Base-by-base conservation (phyloP, 2,113 vertebrate species). In the Hippocampus zosterae region DNA sequence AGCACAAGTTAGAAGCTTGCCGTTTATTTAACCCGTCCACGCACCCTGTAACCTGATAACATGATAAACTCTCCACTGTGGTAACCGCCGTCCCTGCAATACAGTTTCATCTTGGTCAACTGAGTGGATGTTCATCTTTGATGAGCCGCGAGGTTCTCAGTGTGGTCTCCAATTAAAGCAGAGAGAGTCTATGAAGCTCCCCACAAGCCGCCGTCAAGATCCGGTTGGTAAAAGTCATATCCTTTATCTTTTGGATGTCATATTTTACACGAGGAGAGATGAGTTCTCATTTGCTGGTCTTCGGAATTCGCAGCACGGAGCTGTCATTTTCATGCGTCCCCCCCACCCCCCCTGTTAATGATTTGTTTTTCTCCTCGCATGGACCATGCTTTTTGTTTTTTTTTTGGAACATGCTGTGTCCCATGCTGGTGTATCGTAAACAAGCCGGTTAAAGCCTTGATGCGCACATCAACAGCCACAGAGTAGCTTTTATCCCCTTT, bases 361-460 rank as follows among this genome's bases (percentile, higher is more conserved):
- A 53, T 41, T 65, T 61, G 27, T 75, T 55, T 69, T 48, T 75
- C 62, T 62, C 21, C 41, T 42, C 16, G 10, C 42, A 21, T 64
- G 15, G 13, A 48, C 41, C 12, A 42, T 59, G 46, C 52, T 55
- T 53, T 1, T 11, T 56, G 0, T 37, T 6, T 29, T 29, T 61
- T 73, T 67, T 61, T 25, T 19, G 74, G 67, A 37, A 67, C 70
- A 25, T 25, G 21, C 46, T 76, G 23, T 41, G 60, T 67, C 48
- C 21, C 50, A 46, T 56, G 67, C n/a, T 87, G 70, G 75, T 81
- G 65, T 66, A 76, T 83, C 72, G 75, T 73, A 78, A 81, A 76
- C 69, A 69, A 69, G 60, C 62, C 23, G 55, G 52, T 70, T 67
- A 33, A 63, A 56, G 1, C 69, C 40, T 75, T 66, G 8, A 55